phyloP scores from a whole-genome alignment of 1,140 invertebrate genomes.

The Chrysoperla carnea region DNA sequence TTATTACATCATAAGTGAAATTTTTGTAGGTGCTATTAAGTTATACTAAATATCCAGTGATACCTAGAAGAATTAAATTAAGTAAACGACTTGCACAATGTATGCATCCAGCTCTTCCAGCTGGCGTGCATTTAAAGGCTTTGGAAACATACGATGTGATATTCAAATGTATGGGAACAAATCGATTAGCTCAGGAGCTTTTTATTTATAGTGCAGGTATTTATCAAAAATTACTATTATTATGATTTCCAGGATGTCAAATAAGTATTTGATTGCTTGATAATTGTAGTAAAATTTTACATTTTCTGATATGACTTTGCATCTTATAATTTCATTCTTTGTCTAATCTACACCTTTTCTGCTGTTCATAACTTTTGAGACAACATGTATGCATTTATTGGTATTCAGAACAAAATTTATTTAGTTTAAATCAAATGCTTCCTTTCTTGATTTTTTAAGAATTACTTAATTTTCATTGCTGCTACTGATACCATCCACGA shows the following conservation, averaged over 20 bases:
- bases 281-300: no score
- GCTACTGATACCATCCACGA: no score
- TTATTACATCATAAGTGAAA: not conserved
- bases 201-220: conserved; percentile 71
- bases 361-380: no score
- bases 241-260: not conserved
- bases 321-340: no score
- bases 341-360: no score
- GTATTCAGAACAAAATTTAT: no score
- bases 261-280: not conserved
- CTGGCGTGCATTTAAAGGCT: conserved; percentile 84
- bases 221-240: not conserved
- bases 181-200: conserved; percentile 63
- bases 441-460: no score
- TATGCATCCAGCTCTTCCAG: conserved; percentile 83
- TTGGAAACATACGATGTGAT: conserved; percentile 88
- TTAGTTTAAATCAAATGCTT: no score
- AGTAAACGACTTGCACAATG: conserved; percentile 89
- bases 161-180: conserved; percentile 78
- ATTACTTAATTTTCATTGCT: no score
- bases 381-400: no score
- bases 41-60: conserved; percentile 73
- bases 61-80: conserved; percentile 78
- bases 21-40: conserved; percentile 45
- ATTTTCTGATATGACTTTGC: no score